Evolutionary conservation across 2,888 invertebrate genomes (phyloP), one percentile per base, ranked within the genome.

Genomic region (Cephus pygmeus): DNA sequence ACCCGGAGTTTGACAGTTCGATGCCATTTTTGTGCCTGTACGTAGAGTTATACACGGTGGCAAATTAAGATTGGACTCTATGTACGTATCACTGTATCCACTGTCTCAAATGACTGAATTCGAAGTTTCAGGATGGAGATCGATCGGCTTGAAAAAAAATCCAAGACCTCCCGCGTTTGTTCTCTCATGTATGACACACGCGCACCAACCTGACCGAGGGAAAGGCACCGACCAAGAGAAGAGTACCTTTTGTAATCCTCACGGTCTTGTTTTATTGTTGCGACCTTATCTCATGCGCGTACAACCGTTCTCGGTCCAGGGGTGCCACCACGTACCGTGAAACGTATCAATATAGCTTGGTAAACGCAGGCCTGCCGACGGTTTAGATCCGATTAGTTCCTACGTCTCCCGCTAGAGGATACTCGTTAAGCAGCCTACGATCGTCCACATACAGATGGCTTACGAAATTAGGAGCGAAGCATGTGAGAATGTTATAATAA

Each of bases 201-300:
- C 11, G 34, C 31, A 56, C 56, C 56, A 56, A 56, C 56, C 56
- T 56, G 56, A 23, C 23, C 56, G 23, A 56, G 56, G 33, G 73
- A 33, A 23, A 33, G 31, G 34, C 15, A 23, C 34, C 36, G 36
- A 15, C 73, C 73, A 73, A 15, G 34, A 33, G 34, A 73, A 73
- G 34, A 71, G 73, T 82, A 78, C 77, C 81, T 82, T 79, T 82
- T 78, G 73, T 34, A 77, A 78, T 56, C 56, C 56, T 56, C 56
- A 56, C 56, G 56, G 56, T 56, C 56, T 56, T 56, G 56, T 56
- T 56, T 56, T 79, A 74, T 76, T 79, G 73, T 80, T 79, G 75
- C 79, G 68, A 77, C 71, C 75, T 73, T 78, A 78, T 76, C 75
- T 30, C 74, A 56, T 15, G 68, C 73, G 73, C 74, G 77, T 73